phyloP scores from a whole-genome alignment of 2,888 invertebrate species.

The Thera britannica region DNA sequence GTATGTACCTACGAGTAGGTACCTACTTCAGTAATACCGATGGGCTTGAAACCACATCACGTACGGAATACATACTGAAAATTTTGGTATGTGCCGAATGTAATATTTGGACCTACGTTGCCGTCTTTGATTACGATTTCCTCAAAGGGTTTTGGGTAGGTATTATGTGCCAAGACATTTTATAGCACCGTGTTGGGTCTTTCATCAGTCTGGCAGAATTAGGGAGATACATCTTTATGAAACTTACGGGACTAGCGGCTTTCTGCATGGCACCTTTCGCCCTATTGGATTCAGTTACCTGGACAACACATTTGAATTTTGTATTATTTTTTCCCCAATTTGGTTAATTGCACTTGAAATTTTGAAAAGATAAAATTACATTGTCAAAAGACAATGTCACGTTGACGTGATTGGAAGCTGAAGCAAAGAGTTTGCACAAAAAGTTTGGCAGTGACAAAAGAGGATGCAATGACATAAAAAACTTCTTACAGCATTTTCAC shows the following conservation, averaged over 20 bases:
- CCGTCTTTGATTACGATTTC: neutral
- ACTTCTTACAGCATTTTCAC: slow-evolving; percentile 66
- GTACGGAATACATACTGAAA: neutral
- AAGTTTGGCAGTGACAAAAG: slow-evolving; percentile 8
- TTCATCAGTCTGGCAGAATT: neutral
- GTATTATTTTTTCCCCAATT: slow-evolving; percentile 11
- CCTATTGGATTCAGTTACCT: slow-evolving; percentile 58
- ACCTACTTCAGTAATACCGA: too few species aligned
- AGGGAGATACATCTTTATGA: neutral
- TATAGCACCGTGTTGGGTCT: too few species aligned
- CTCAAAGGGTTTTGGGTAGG: too few species aligned
- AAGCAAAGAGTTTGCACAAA: slow-evolving; percentile 9
- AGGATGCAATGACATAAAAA: neutral
- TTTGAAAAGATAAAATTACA: slow-evolving; percentile 1
- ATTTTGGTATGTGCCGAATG: neutral
- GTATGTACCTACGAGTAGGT: neutral
- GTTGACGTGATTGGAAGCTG: neutral
- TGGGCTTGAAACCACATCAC: too few species aligned
- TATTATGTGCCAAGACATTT: too few species aligned
- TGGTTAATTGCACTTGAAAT: slow-evolving; percentile 17
- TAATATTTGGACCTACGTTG: neutral
- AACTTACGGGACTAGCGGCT: slow-evolving; percentile 55
- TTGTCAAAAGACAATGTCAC: slow-evolving; percentile 13
- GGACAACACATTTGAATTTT: slow-evolving; percentile 32
- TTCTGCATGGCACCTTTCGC: slow-evolving; percentile 63